Evolutionary conservation across 2,113 vertebrate species (phyloP), one percentile per base, ranked within the genome.

Genomic region (Triplophysa tibetana): DNA sequence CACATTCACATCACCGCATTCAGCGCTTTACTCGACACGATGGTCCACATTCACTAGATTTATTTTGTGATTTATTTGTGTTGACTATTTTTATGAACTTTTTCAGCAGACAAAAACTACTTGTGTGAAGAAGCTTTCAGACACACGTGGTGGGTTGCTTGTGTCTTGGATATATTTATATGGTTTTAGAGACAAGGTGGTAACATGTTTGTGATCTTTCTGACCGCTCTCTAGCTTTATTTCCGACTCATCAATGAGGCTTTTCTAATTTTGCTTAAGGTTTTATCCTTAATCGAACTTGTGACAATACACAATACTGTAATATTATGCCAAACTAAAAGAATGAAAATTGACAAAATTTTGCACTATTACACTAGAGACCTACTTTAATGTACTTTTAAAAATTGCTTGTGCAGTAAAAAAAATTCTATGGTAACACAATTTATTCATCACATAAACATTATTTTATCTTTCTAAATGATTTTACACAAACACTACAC

Each of bases 251-350:
- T n/a, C n/a, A 13, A 13, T 26, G 23, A 17, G 17, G 41, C 29
- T 17, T 66, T 17, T 6, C 17, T 52, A 74, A 80, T 62, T 70
- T n/a, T 65, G 54, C 48, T 54, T 54, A 19, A 7, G 48, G 9
- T 2, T 74, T 5, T 66, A 70, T 66, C 9, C 17, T 83, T 77
- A 62, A 56, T 58, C 26, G 43, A 75, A 43, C 52, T 33, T 45
- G 29, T 23, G 52, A 23, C 45, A 23, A 17, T 38, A 23, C 79
- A 17, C 24, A 9, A 54, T 41, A 23, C 62, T 60, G 33, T 33
- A 9, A 63, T 26, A 23, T 70, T 60, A 33, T 33, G 21, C 4
- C 16, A 7, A 7, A 65, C 23, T 50, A 9, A 74, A 23, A 70
- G 41, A 26, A 43, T 8, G 13, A 41, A 66, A 38, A 67, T 13